Evolutionary conservation across 2,888 invertebrate genomes (phyloP).

Genomic region (Molanna angustata): DNA sequence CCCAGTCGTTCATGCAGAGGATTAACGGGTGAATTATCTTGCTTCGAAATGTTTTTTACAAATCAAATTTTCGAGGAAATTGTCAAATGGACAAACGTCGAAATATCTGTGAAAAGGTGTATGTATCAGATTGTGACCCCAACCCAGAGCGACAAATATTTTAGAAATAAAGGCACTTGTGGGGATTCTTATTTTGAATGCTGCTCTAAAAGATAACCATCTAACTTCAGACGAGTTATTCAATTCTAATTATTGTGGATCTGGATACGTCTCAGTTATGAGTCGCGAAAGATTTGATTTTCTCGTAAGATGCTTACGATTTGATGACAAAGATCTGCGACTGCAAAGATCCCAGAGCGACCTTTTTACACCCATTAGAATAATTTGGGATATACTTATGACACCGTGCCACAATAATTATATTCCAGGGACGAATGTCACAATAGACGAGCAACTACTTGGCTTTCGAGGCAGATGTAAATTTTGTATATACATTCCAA

Average conservation of each 20-base stretch:
- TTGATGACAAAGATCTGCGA: slow-evolving; percentile 30
- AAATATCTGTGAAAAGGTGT: slow-evolving; percentile 16
- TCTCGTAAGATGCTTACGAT: slow-evolving; percentile 30
- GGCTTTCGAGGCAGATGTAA: slow-evolving; percentile 30
- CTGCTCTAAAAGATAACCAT: slow-evolving; percentile 35
- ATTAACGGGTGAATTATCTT: neutral
- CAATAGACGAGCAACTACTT: slow-evolving; percentile 31
- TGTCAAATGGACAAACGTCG: slow-evolving; percentile 29
- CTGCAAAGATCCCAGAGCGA: slow-evolving; percentile 27
- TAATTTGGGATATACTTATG: slow-evolving; percentile 35
- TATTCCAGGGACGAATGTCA: slow-evolving; percentile 21
- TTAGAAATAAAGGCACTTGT: slow-evolving; percentile 34
- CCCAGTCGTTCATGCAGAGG: slow-evolving; percentile 12
- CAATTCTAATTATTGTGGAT: slow-evolving; percentile 30
- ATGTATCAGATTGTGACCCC: neutral
- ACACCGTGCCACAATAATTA: slow-evolving; percentile 32
- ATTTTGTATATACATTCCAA: slow-evolving; percentile 30
- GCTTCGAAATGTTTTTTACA: slow-evolving; percentile 28
- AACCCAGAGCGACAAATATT: slow-evolving; percentile 19
- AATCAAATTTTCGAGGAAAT: slow-evolving; percentile 28
- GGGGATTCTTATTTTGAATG: slow-evolving; percentile 32
- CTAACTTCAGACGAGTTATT: slow-evolving; percentile 34
- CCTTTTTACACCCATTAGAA: slow-evolving; percentile 35
- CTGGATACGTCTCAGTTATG: slow-evolving; percentile 32
- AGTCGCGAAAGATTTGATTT: slow-evolving; percentile 33